phyloP scores from a whole-genome alignment of 2,888 invertebrate genomes.

The Dryomyza anilis region DNA sequence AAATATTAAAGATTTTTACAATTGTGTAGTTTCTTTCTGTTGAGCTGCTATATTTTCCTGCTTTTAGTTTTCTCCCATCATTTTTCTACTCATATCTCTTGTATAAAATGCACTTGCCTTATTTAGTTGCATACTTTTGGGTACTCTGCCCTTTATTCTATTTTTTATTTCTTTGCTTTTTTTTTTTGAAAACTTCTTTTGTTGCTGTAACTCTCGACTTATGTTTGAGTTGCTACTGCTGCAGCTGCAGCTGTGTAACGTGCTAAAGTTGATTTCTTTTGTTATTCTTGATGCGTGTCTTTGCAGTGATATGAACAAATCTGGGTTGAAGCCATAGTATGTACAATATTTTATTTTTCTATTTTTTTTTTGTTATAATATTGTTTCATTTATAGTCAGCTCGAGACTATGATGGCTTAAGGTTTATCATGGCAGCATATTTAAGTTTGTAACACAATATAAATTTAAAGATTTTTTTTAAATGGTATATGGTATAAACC shows the following conservation, averaged over 20 bases:
- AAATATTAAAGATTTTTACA: too few relatives aligned
- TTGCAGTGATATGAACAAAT: conserved; percentile 20
- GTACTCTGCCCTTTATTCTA: background rate
- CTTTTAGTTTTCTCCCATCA: too few relatives aligned
- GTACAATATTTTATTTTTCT: conserved; percentile 4
- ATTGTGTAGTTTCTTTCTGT: too few relatives aligned
- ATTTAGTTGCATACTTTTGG: conserved; percentile 15
- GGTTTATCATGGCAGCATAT: conserved; percentile 4
- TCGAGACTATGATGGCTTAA: too few relatives aligned
- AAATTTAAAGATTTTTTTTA: background rate
- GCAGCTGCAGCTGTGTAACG: too few relatives aligned
- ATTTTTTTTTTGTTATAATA: too few relatives aligned
- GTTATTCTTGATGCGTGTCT: conserved; percentile 9
- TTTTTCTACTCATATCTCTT: background rate
- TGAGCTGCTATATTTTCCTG: too few relatives aligned
- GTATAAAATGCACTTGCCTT: conserved; percentile 6
- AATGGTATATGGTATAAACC: background rate
- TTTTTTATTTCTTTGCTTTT: background rate
- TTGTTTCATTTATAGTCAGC: too few relatives aligned
- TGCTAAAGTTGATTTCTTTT: background rate
- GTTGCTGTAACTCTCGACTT: too few relatives aligned
- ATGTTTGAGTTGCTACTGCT: too few relatives aligned
- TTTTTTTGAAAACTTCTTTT: background rate
- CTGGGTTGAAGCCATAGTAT: conserved; percentile 11
- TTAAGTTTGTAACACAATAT: background rate